Conservation (phyloP, 2,888 invertebrate species). For the Drosophila affinis region DNA sequence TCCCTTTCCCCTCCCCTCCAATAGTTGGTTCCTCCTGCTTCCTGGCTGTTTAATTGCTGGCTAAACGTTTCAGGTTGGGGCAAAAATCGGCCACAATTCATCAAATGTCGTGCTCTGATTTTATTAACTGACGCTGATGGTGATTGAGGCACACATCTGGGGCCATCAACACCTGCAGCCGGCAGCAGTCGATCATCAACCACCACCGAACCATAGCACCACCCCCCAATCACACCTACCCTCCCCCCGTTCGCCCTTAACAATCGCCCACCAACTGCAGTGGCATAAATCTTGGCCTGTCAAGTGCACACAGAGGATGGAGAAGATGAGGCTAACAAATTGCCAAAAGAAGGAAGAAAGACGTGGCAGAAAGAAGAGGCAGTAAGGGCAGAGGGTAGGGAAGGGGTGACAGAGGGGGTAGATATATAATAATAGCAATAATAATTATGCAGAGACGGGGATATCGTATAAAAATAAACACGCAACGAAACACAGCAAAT, state of each 20-base stretch:
- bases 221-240: background rate
- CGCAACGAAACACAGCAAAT: conserved; percentile 68
- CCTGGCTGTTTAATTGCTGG: conserved; percentile 51
- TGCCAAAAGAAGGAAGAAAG: conserved; percentile 26
- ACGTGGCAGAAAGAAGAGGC: conserved; percentile 3
- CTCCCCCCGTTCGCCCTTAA: conserved; percentile 5
- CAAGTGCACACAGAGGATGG: conserved; percentile 57
- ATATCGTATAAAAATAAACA: conserved; percentile 53
- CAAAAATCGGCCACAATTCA: conserved; percentile 69
- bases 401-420: background rate
- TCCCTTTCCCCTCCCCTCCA: background rate
- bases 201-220: background rate
- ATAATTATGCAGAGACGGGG: conserved; percentile 60
- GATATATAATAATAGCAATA: conserved; percentile 38
- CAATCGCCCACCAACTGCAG: conserved; percentile 53
- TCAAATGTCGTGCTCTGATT: conserved; percentile 72
- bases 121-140: conserved; percentile 78
- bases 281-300: conserved; percentile 73
- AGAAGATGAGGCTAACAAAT: conserved; percentile 53
- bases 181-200: conserved; percentile 42
- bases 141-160: conserved; percentile 77
- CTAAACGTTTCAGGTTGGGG: conserved; percentile 65
- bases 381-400: background rate
- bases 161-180: conserved; percentile 71
- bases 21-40: background rate